These are phyloP conservation scores for Mya arenaria DNA, from an alignment of 1,140 invertebrate genomes.

Conservation along the genomic window DNA sequence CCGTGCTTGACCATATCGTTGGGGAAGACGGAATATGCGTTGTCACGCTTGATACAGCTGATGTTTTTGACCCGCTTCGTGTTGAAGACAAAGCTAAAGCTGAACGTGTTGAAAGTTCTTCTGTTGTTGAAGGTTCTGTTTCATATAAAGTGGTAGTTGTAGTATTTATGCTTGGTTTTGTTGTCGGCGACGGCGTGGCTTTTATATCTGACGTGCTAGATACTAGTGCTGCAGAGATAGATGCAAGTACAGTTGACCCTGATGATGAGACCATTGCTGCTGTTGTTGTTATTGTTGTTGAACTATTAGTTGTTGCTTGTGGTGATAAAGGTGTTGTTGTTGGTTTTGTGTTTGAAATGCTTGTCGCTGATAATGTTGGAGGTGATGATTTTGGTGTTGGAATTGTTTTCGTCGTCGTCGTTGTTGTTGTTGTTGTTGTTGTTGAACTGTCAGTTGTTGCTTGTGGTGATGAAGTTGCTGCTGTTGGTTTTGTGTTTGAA, in stretches of 20 bases:
- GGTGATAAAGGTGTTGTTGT: conserved; percentile 1
- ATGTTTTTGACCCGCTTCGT: neutral
- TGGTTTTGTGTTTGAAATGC: neutral
- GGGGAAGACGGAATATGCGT: too few relatives aligned
- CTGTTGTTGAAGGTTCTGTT: neutral
- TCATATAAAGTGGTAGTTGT: neutral
- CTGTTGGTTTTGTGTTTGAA: neutral
- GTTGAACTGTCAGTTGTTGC: neutral
- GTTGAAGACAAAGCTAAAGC: neutral
- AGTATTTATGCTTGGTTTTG: neutral
- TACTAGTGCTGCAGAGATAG: neutral
- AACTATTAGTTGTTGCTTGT: neutral
- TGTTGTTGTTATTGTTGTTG: conserved; percentile 4
- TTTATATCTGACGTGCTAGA: neutral
- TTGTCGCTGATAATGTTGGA: neutral
- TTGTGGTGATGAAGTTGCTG: neutral
- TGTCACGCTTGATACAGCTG: neutral
- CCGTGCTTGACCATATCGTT: too few relatives aligned
- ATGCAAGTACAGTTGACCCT: neutral
- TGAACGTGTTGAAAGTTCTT: neutral
- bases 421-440: neutral
- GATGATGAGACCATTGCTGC: neutral
- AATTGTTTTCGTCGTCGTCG: conserved; percentile 14
- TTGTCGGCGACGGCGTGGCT: neutral
- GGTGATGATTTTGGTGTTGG: neutral